A percentile compares a stretch with the other conserved stretches of the same genome.
Evolutionary conservation across 1,140 invertebrate species (phyloP).

Genomic region (Bombus breviceps): DNA sequence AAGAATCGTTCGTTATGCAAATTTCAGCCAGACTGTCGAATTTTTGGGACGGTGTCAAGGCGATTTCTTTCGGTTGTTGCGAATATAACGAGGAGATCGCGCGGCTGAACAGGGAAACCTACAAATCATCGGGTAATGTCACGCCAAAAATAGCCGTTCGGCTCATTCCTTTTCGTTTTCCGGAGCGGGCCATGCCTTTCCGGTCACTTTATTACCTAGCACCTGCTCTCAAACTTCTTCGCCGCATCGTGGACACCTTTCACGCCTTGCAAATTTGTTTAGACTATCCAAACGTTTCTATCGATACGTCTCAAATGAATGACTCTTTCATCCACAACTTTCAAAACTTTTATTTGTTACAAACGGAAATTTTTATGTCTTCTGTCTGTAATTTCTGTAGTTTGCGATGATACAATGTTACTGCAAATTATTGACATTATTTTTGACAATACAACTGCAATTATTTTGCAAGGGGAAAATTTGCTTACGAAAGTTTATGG

Average conservation of each 20-base stretch:
- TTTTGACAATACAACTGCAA: too few species aligned
- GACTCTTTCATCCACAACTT: too few species aligned
- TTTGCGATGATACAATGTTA: too few species aligned
- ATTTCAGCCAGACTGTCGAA: not conserved
- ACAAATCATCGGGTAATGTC: slow-evolving; percentile 61
- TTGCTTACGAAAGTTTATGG: too few species aligned
- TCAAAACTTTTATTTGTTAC: too few species aligned
- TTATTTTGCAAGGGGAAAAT: too few species aligned
- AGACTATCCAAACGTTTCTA: not conserved
- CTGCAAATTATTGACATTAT: too few species aligned
- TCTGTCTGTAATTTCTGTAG: too few species aligned
- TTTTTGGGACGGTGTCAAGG: slow-evolving; percentile 5
- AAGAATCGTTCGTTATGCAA: slow-evolving; percentile 37
- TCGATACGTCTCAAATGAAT: not conserved
- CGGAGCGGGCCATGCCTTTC: slow-evolving; percentile 41
- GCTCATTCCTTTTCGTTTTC: slow-evolving; percentile 57
- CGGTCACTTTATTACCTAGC: slow-evolving; percentile 70
- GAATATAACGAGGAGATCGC: slow-evolving; percentile 23
- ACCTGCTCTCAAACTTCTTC: slow-evolving; percentile 66
- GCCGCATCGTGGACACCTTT: slow-evolving; percentile 53
- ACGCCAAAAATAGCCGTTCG: slow-evolving; percentile 49
- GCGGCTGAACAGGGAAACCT: slow-evolving; percentile 20
- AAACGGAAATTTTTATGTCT: too few species aligned
- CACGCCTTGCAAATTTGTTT: slow-evolving; percentile 25
- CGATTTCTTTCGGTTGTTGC: slow-evolving; percentile 16